Conservation (phyloP, 2,797 vertebrate species). For the Rhinoraja longicauda region DNA sequence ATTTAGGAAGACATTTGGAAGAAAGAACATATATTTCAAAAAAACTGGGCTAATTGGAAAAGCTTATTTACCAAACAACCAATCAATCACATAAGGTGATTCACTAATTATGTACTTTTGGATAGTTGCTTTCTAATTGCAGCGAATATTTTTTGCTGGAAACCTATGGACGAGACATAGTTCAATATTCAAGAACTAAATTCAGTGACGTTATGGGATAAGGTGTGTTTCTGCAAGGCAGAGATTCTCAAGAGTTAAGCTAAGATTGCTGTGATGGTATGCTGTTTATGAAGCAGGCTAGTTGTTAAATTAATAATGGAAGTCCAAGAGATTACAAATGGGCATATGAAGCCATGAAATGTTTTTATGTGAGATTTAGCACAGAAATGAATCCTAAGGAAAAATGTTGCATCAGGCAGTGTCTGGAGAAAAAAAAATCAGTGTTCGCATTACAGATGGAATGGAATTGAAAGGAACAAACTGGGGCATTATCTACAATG, state of each 20-base stretch:
- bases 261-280: too few relatives aligned
- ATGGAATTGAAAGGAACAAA: neutral
- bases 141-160: neutral
- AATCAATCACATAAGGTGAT: constrained; percentile 16
- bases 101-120: neutral
- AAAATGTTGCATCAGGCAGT: too few relatives aligned
- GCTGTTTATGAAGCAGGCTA: too few relatives aligned
- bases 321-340: too few relatives aligned
- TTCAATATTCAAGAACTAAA: neutral
- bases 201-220: neutral
- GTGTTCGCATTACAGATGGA: neutral
- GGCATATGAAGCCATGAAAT: too few relatives aligned
- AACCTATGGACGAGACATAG: neutral
- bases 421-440: too few relatives aligned
- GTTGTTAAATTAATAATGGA: too few relatives aligned
- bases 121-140: neutral
- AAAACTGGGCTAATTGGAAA: neutral
- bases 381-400: too few relatives aligned
- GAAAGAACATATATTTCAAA: neutral
- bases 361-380: too few relatives aligned
- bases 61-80: neutral
- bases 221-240: neutral
- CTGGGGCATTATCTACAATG: neutral
- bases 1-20: neutral
- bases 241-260: neutral